Evolutionary conservation across 2,797 vertebrate genomes (phyloP), one percentile per base, ranked within the genome.

Genomic region (Trematomus bernacchii): DNA sequence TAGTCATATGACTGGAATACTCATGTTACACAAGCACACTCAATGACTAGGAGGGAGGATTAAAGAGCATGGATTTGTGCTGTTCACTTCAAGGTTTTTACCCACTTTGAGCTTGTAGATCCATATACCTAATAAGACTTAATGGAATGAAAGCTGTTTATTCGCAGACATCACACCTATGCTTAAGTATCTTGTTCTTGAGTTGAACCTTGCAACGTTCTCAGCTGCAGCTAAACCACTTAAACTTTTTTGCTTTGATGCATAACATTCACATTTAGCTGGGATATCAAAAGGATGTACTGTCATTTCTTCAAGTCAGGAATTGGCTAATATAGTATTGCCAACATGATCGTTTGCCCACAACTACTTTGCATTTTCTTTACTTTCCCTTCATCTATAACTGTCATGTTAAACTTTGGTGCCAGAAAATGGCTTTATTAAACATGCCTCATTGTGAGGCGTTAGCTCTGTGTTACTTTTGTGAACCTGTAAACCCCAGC

Each of bases 401-500:
- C 42, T 27, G 11, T 66, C 63, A 78, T 30, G 61, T 15, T 27
- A 71, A 37, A 53, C 13, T 51, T 0, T 23, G 30, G 6, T 23
- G n/a, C 3, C 52, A 42, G 27, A 30, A 54, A 50, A 58, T 15
- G 3, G 23, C 55, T 83, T 62, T 21, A 42, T 11, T 71, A 48
- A 74, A 66, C 43, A 37, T 19, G 40, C 18, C 13, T 16, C n/a
- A 4, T 23, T 18, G 42, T 23, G 59, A 42, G 46, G 6, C 8
- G 11, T 47, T 58, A 50, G 64, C 65, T 52, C 71, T 51, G 67
- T 42, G 30, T 30, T 14, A 40, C n/a, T 33, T 48, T 37, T 18
- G 21, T 66, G 18, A 69, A 47, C 33, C 55, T 18, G 21, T 66
- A 21, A 69, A 51, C 33, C 55, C 11, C 53, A 53, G 57, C 66